These are phyloP conservation scores for Dyspetes luteomarginatus DNA, from an alignment of 2,888 invertebrate species.

Conservation along the genomic window DNA sequence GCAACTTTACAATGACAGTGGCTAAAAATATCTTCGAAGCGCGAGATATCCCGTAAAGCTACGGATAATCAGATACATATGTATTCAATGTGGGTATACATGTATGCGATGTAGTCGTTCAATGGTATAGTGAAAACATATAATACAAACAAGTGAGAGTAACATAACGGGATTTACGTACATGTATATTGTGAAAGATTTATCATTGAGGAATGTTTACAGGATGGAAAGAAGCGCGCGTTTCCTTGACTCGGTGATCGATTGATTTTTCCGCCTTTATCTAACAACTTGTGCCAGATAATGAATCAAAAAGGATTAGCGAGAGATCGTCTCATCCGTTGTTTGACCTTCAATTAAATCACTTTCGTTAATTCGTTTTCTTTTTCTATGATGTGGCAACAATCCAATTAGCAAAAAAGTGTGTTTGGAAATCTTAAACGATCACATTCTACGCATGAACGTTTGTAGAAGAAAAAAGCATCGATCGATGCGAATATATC, in stretches of 20 bases:
- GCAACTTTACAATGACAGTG: constrained; percentile 12
- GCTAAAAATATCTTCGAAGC: constrained; percentile 31
- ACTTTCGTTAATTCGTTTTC: neutral
- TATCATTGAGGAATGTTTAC: constrained; percentile 34
- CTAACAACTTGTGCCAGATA: constrained; percentile 29
- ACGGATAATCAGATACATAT: neutral
- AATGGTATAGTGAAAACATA: constrained; percentile 22
- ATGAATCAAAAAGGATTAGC: neutral
- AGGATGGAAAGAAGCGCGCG: constrained; percentile 16
- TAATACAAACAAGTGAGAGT: constrained; percentile 14
- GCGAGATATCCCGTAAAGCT: constrained; percentile 10
- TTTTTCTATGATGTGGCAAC: no score
- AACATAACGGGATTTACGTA: constrained; percentile 12
- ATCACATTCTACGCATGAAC: neutral
- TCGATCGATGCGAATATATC: no score
- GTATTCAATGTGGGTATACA: neutral
- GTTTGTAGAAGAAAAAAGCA: neutral
- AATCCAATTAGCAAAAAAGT: neutral
- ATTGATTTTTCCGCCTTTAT: constrained; percentile 38
- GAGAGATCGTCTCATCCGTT: neutral
- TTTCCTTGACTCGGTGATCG: constrained; percentile 55
- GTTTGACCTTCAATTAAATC: constrained; percentile 37
- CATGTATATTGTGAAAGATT: constrained; percentile 28
- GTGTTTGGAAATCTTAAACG: neutral
- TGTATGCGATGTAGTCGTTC: neutral